Conservation (phyloP, 2,888 invertebrate genomes). For the Ditula angustiorana region DNA sequence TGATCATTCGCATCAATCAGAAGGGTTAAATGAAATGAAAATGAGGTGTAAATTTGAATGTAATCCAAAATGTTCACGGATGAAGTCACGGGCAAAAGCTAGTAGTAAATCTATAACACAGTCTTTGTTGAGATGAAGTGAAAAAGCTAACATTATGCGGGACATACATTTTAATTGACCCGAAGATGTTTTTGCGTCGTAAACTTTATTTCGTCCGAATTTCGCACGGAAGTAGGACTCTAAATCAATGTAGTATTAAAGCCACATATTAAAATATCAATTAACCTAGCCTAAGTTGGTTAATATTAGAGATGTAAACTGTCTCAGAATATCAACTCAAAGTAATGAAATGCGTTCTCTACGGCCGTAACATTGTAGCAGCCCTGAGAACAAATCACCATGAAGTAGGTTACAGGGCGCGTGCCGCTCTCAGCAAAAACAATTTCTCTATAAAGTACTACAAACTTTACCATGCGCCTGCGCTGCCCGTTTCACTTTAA, state of each 20-base stretch:
- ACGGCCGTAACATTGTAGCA: constrained; percentile 44
- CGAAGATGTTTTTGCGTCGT: too few species aligned
- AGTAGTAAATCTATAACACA: too few species aligned
- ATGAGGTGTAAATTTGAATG: too few species aligned
- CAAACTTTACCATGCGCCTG: constrained; percentile 47
- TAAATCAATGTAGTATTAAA: not conserved
- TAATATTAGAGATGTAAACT: not conserved
- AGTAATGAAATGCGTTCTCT: not conserved
- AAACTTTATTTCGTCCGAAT: too few species aligned
- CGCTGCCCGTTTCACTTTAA: constrained; percentile 38
- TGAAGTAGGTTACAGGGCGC: constrained; percentile 66
- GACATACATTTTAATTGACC: too few species aligned
- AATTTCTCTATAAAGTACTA: constrained; percentile 65
- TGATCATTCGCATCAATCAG: too few species aligned
- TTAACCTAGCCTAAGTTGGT: not conserved
- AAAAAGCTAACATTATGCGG: too few species aligned
- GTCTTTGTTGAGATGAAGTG: too few species aligned
- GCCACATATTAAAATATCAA: not conserved
- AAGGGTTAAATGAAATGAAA: too few species aligned
- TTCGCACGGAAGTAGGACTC: too few species aligned
- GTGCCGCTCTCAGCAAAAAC: constrained; percentile 69
- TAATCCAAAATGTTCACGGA: too few species aligned
- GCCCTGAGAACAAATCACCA: constrained; percentile 59
- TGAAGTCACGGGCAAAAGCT: too few species aligned
- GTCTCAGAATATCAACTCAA: not conserved